Base-by-base conservation (phyloP, 2,888 invertebrate species). In the Anoplius nigerrimus region DNA sequence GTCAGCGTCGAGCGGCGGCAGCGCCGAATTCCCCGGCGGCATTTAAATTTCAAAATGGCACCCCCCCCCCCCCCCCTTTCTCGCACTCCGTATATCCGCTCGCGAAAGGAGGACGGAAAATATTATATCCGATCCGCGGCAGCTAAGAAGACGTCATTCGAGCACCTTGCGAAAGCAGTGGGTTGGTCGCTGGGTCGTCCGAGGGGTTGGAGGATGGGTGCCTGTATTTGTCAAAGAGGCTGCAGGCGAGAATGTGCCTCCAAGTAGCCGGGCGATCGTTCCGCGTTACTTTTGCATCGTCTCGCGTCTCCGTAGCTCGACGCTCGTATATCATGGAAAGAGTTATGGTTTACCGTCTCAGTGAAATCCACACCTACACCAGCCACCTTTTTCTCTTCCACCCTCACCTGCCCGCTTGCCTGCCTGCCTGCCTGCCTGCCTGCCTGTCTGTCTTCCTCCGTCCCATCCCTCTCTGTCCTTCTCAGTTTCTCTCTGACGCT, bases 271-370 rank as follows among this genome's bases (percentile, higher is more conserved):
- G 69, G 71, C 72, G 79, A 79, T 79, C 72, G 79, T 77, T 69
- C 75, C 70, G 66, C 68, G 75, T 79, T 79, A 79, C 78, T 79
- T 79, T 79, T 79, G 77, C 79, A 78, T 79, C 66, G 69, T 69
- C 66, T 74, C 55, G 46, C 76, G 70, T 72, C 79, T 69, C 76
- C 57, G 56, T 60, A 62, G 27, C 16, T 66, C 76, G n/a, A 4
- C 45, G 71, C 74, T 78, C 79, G 74, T 78, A 78, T 76, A 78
- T 78, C 79, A 78, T 67, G 72, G 72, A 72, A 71, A 74, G 76
- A 78, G 76, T 78, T 78, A 78, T 78, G 79, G 79, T 69, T 79
- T 67, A 57, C 72, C 74, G 71, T 76, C 74, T 67, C 70, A 64
- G 52, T 78, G 74, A 79, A 78, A 78, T 79, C 79, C 69, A 76